Evolutionary conservation across 2,113 vertebrate genomes (phyloP), one percentile per base, ranked within the genome.

Genomic region (Psophia crepitans): DNA sequence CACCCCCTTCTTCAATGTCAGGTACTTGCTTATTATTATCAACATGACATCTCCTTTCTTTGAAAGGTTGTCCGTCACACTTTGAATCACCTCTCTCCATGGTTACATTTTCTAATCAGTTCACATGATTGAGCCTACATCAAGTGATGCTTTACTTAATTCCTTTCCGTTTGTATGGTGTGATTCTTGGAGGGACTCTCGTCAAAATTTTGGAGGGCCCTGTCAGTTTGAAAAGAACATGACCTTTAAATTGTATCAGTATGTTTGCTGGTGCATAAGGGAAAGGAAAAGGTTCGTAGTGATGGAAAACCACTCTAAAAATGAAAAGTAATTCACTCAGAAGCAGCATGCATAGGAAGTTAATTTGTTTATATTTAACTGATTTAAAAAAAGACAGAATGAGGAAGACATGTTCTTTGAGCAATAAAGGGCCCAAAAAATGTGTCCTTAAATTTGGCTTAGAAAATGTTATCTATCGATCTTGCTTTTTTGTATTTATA

Each of bases 171-270:
- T 98, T 97, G 98, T 97, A 92, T 95, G 95, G 97, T 95, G 97
- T 97, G 98, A 98, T 99, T 98, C 98, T 99, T 98, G 98, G 98
- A 99, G 99, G 98, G 98, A 98, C 98, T 97, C 99, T 99, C 98
- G 97, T 99, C 99, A 99, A 98, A 99, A 98, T 99, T 99, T 99
- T 98, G 98, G 99, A 99, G 98, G 99, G 99, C 98, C 98, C 98
- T 99, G 99, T 99, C 99, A 99, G 99, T 98, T 98, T 99, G 99
- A 99, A 99, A 99, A 99, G 99, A 99, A 99, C 99, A 99, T 99
- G 99, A 99, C 99, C 99, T 99, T 99, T 99, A 99, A 99, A 99
- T 99, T 98, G 99, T 99, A 99, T 99, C 99, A 99, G 99, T 99
- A 99, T 99, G 99, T 99, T 99, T 99, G 99, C 99, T 99, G 99